These are phyloP conservation scores for Sakesphorus luctuosus DNA, from an alignment of 2,113 vertebrate genomes.

Conservation along the genomic window DNA sequence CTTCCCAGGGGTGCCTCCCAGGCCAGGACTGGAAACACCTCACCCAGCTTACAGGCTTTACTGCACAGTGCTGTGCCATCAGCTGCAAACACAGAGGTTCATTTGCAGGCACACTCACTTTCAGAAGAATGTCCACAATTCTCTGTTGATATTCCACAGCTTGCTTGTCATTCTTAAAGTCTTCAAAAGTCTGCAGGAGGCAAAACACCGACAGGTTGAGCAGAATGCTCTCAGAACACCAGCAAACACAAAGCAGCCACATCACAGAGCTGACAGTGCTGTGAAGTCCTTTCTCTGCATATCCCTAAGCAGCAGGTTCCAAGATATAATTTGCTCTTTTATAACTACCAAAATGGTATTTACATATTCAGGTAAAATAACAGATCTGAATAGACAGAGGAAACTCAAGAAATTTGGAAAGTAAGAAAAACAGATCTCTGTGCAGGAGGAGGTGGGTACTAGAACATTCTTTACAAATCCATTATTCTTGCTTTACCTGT, in stretches of 20 bases:
- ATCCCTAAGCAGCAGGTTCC: background rate
- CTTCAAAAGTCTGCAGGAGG: constrained; percentile 93
- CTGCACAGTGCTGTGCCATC: background rate
- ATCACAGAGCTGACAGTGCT: background rate
- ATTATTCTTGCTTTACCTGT: background rate
- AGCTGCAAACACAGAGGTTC: background rate
- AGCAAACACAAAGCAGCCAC: background rate
- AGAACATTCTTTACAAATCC: background rate
- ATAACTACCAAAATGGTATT: background rate
- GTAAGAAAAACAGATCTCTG: background rate
- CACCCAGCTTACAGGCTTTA: background rate
- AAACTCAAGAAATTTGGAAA: background rate
- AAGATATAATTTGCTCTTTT: background rate
- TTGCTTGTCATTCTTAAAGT: constrained; percentile 98
- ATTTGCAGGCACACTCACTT: constrained; percentile 75
- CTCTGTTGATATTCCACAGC: constrained; percentile 97
- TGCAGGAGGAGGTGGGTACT: background rate
- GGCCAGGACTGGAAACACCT: background rate
- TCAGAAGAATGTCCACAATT: constrained; percentile 96
- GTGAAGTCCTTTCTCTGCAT: background rate
- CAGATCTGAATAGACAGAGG: background rate
- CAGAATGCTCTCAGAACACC: background rate
- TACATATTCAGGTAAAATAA: background rate
- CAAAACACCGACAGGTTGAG: constrained; percentile 14
- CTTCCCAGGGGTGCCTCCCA: background rate